Evolutionary conservation across 1,140 invertebrate genomes (phyloP).

Genomic region (Rhynchophorus ferrugineus): DNA sequence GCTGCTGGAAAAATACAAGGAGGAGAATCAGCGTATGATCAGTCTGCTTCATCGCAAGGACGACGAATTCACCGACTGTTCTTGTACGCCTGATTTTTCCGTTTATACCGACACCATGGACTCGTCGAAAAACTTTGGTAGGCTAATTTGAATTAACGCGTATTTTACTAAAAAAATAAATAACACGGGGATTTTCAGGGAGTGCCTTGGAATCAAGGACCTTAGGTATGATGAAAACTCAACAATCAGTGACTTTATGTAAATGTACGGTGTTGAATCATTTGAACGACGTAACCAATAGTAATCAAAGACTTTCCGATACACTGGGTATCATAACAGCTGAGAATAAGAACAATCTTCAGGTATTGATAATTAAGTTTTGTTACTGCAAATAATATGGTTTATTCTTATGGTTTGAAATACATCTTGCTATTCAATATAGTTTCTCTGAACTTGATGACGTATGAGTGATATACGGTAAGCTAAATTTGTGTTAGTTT

Average conservation of each 20-base stretch:
- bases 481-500: too few relatives aligned
- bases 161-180: too few relatives aligned
- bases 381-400: not conserved
- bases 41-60: not conserved
- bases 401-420: not conserved
- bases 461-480: too few relatives aligned
- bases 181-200: too few relatives aligned
- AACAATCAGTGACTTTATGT: too few relatives aligned
- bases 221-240: too few relatives aligned
- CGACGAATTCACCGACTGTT: not conserved
- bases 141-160: too few relatives aligned
- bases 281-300: constrained; percentile 1
- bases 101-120: not conserved
- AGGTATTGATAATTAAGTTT: constrained; percentile 4
- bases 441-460: too few relatives aligned
- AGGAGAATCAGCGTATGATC: constrained; percentile 1
- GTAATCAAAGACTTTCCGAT: constrained; percentile 7
- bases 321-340: constrained; percentile 3
- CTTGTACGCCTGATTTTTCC: not conserved
- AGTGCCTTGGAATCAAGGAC: too few relatives aligned
- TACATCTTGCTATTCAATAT: too few relatives aligned
- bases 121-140: too few relatives aligned
- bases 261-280: constrained; percentile 4
- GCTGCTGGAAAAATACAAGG: not conserved
- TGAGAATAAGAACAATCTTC: constrained; percentile 14